Conservation (phyloP, 1,140 invertebrate genomes). For the Ectropis grisescens region DNA sequence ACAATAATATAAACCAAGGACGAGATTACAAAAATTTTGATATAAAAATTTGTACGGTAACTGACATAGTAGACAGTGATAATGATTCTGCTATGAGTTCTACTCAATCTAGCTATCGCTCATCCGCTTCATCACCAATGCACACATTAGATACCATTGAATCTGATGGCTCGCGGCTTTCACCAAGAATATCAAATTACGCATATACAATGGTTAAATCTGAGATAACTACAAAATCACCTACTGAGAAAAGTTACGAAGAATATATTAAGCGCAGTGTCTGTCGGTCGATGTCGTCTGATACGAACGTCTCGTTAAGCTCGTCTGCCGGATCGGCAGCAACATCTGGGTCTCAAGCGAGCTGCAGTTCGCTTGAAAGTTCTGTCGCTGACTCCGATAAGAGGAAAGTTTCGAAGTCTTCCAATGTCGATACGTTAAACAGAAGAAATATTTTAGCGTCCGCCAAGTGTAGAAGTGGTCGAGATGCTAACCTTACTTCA, state of each 20-base stretch:
- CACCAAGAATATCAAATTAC: conserved; percentile 49
- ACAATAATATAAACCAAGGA: conserved; percentile 28
- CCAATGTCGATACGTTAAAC: conserved; percentile 86
- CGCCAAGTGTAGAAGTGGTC: conserved; percentile 85
- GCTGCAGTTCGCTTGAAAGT: conserved; percentile 75
- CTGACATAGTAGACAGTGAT: conserved; percentile 80
- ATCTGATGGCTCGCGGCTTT: conserved; percentile 59
- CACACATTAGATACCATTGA: conserved; percentile 53
- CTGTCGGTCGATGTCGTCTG: conserved; percentile 73
- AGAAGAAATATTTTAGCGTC: conserved; percentile 90
- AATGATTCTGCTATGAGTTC: conserved; percentile 89
- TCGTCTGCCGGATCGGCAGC: conserved; percentile 75
- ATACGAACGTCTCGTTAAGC: conserved; percentile 74
- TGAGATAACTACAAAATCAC: conserved; percentile 39
- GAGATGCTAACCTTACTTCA: conserved; percentile 76
- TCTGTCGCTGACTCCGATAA: conserved; percentile 71
- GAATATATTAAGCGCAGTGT: conserved; percentile 63
- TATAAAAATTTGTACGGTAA: conserved; percentile 53
- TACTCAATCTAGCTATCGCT: conserved; percentile 80
- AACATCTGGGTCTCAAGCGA: conserved; percentile 78
- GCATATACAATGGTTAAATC: conserved; percentile 39
- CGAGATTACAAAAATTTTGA: conserved; percentile 52
- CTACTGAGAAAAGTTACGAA: conserved; percentile 32
- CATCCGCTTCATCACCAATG: conserved; percentile 76
- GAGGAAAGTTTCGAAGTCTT: conserved; percentile 79